Percentiles rank a stretch among this genome's conserved stretches.
These are phyloP conservation scores for Rhabdophis nuchalis DNA, from an alignment of 2,797 vertebrate species.

Conservation along the genomic window DNA sequence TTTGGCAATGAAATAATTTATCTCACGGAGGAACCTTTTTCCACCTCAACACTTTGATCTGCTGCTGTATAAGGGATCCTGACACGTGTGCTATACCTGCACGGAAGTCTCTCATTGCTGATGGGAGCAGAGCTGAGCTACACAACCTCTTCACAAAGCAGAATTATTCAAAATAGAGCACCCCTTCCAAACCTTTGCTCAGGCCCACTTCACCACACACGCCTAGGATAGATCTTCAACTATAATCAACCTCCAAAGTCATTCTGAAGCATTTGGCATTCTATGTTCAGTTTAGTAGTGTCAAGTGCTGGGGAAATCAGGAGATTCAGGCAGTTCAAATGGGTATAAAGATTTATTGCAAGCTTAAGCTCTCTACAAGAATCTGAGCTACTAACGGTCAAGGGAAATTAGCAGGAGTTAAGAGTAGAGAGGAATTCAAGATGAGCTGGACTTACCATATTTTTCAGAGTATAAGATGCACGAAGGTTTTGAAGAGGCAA, in stretches of 20 bases:
- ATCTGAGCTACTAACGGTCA: background rate
- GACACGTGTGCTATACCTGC: background rate
- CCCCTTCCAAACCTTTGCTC: background rate
- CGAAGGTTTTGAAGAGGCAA: too few relatives aligned
- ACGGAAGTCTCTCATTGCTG: background rate
- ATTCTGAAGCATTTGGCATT: background rate
- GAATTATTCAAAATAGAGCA: background rate
- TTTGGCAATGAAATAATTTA: background rate
- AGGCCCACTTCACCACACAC: background rate
- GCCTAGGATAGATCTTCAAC: background rate
- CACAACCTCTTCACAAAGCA: background rate
- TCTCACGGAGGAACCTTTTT: background rate
- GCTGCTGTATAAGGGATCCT: background rate
- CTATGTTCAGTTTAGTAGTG: background rate
- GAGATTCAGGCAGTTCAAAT: background rate
- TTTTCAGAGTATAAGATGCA: too few relatives aligned
- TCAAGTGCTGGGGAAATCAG: background rate
- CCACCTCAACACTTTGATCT: background rate
- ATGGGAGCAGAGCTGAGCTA: background rate
- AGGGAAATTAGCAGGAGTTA: background rate
- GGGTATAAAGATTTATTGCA: background rate
- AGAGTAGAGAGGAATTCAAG: background rate
- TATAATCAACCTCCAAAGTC: background rate
- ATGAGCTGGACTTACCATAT: background rate
- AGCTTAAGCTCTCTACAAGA: background rate